Base-by-base conservation (phyloP, 2,888 invertebrate species). In the Prenolepis imparis region DNA sequence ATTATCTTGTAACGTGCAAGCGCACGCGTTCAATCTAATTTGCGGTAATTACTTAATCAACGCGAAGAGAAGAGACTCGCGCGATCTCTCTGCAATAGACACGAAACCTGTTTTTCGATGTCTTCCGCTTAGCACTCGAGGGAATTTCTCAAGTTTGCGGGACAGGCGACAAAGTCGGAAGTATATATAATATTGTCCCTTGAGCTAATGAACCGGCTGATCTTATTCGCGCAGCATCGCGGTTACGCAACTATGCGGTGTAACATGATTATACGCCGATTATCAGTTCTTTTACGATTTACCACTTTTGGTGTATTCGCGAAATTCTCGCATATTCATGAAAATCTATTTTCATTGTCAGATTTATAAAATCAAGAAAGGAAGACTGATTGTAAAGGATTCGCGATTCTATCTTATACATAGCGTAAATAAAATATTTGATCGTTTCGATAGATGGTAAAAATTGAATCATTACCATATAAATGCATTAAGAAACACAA, bases 41-140 rank as follows among this genome's bases (percentile, higher is more conserved):
- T 88, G 86, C 72, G 86, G 84, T 88, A 88, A 89, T 90, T 89
- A 88, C 90, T 90, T 90, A 90, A 90, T 90, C 88, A 86, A 61
- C 48, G 68, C 64, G 63, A 73, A 68, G 32, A 32, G 44, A 66
- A 66, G 63, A 85, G 82, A 78, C 70, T 78, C 61, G 80, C 72
- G 75, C 84, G 84, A 87, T 85, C 83, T 2, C 28, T 28, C 28
- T 81, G 74, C 66, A 75, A 84, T 77, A 70, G 59, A 88, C 84
- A 84, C 59, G 68, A 88, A 90, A 90, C 90, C 89, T 90, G 90
- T 90, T 90, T 75, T 85, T 74, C 83, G 59, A 72, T 77, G 63
- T 84, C 32, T 63, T 44, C 28, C 74, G 36, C n/a, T 88, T 84
- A 80, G 78, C 75, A 59, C 83, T 82, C 87, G 78, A 68, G 57